Base-by-base conservation (phyloP, 2,113 vertebrate genomes). In the Tiliqua scincoides region DNA sequence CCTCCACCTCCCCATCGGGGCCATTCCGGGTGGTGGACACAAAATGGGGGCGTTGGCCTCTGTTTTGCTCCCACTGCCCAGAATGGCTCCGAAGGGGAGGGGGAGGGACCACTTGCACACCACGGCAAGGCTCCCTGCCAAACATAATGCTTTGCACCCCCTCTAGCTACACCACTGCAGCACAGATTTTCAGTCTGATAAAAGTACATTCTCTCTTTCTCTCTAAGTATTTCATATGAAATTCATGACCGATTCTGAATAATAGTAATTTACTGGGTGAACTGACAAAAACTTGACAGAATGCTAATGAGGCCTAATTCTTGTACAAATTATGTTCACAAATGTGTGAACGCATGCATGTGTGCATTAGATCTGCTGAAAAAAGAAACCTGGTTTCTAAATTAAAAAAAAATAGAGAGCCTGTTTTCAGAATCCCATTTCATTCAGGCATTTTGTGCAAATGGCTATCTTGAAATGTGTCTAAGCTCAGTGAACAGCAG, bases 241-340 rank as follows among this genome's bases (percentile, higher is more conserved):
- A 91, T 18, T 63, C 70, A 84, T 74, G 35, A 73, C 88, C 76
- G 89, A 61, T 85, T 92, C 0, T 92, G 76, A 93, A 92, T 91
- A 93, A 94, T 87, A 92, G 92, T 91, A 88, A 93, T 85, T 91
- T 82, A 87, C 83, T n/a, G 30, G 54, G 92, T 84, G 84, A 91
- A 90, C 88, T 86, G 85, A 77, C 82, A 83, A 94, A 91, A 48
- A 91, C 77, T 91, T 87, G 87, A 94, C 93, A 92, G 90, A 85
- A 79, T 89, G 82, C 88, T 87, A 59, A 83, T 87, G 61, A 85
- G 83, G 84, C 79, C 88, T 89, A 93, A 93, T 89, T 92, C 91
- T 88, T 89, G 40, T 68, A 76, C 80, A 75, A 83, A 83, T 82
- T 83, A 79, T 85, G 89, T 86, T 87, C n/a, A n/a, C n/a, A n/a